A percentile compares a stretch with the other conserved stretches of the same genome.
phyloP scores from a whole-genome alignment of 2,797 vertebrate genomes.

The Platyrinchus mystaceus region DNA sequence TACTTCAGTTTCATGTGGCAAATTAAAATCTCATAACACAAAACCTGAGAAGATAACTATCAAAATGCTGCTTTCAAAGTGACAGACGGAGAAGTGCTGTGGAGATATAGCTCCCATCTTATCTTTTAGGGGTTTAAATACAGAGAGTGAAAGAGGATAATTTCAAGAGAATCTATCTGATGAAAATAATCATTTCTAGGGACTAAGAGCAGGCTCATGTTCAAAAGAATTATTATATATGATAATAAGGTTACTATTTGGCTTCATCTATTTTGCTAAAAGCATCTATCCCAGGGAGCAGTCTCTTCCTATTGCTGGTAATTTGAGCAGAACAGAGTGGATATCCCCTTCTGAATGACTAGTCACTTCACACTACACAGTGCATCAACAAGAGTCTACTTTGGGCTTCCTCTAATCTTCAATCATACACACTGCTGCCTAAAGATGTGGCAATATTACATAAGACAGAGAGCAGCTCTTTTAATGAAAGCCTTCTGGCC shows the following conservation, averaged over 20 bases:
- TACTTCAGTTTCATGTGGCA: not conserved
- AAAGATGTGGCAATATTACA: no score
- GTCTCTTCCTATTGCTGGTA: accelerated
- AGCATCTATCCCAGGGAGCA: not conserved
- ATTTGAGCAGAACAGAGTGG: not conserved
- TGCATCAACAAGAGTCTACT: not conserved
- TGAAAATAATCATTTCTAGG: not conserved
- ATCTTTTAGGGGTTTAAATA: not conserved
- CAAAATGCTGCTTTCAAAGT: not conserved
- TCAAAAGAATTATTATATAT: not conserved
- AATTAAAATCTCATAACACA: not conserved
- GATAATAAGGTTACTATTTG: not conserved
- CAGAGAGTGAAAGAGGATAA: not conserved
- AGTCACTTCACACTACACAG: not conserved
- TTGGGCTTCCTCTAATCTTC: not conserved
- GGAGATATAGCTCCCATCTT: not conserved
- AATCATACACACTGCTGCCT: not conserved
- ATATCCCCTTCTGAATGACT: not conserved
- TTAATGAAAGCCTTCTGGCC: no score
- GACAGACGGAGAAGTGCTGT: not conserved
- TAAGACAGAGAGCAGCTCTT: no score
- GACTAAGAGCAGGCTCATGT: not conserved
- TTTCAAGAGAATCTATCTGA: not conserved
- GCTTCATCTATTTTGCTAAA: not conserved
- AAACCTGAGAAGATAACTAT: not conserved